These are phyloP conservation scores for Sinotaia quadrata DNA, from an alignment of 2,888 invertebrate genomes.

Conservation along the genomic window DNA sequence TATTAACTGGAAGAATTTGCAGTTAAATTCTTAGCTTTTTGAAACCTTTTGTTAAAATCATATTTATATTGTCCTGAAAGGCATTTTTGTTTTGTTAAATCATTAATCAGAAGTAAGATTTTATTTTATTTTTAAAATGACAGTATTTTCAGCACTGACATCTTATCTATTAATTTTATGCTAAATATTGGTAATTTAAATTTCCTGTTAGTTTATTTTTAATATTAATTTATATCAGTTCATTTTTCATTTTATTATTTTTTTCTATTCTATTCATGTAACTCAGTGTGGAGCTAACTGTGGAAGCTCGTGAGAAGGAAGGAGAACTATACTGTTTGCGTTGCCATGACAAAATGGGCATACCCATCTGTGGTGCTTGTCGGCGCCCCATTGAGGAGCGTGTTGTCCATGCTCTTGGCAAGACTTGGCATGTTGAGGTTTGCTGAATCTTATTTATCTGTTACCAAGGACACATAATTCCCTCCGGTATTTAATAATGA, in stretches of 20 bases:
- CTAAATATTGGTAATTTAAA: background rate
- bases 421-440: slow-evolving; percentile 72
- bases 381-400: slow-evolving; percentile 98
- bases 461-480: too few species aligned
- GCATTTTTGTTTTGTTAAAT: too few species aligned
- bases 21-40: too few species aligned
- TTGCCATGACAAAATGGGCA: slow-evolving; percentile 99
- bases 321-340: slow-evolving; percentile 96
- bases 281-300: slow-evolving; percentile 89
- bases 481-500: too few species aligned
- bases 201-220: background rate
- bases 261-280: background rate
- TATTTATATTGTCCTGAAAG: too few species aligned
- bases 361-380: slow-evolving; percentile 97
- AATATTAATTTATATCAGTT: background rate
- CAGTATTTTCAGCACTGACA: too few species aligned
- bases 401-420: slow-evolving; percentile 94
- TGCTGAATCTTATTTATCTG: slow-evolving; percentile 1
- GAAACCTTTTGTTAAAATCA: too few species aligned
- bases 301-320: slow-evolving; percentile 95
- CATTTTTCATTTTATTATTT: background rate
- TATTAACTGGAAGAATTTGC: too few species aligned
- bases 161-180: background rate
- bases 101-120: too few species aligned
- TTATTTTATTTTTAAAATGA: too few species aligned